Percentiles rank a stretch among this genome's conserved stretches.
Conservation (phyloP, 92 coral and sea anemone species). For the Phenganax marumi region DNA sequence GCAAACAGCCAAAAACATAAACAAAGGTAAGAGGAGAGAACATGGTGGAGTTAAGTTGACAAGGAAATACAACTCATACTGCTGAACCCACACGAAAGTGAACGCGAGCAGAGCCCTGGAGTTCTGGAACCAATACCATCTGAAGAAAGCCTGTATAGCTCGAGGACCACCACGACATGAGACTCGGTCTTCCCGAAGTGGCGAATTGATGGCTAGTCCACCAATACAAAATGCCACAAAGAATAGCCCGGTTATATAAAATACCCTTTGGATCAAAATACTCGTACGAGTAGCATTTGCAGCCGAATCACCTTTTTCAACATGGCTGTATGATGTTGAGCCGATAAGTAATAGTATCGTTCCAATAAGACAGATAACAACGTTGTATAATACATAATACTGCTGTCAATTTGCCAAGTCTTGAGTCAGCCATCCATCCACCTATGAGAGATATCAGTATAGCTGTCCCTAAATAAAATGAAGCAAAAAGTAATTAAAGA, state of each 20-base stretch:
- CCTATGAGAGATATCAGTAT: conserved; percentile 71
- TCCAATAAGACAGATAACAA: background rate
- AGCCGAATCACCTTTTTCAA: conserved; percentile 30
- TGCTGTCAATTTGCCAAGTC: too few species aligned
- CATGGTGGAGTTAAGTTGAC: conserved; percentile 78
- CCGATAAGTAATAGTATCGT: conserved; percentile 64
- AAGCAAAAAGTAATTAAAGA: too few species aligned
- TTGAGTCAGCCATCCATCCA: too few species aligned
- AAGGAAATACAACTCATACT: conserved; percentile 53
- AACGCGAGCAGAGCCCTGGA: conserved; percentile 77
- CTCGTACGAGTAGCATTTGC: background rate
- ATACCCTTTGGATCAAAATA: conserved; percentile 20
- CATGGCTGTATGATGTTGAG: conserved; percentile 42
- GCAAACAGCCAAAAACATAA: conserved; percentile 68
- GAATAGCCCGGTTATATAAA: too few species aligned
- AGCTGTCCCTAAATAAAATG: conserved; percentile 64
- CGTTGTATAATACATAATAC: conserved; percentile 52
- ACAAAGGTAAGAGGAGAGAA: conserved; percentile 63
- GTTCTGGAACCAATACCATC: conserved; percentile 96
- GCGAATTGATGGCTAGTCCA: too few species aligned
- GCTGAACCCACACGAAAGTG: conserved; percentile 75
- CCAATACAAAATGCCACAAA: too few species aligned
- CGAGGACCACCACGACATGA: conserved; percentile 70
- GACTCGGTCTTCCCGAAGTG: conserved; percentile 94
- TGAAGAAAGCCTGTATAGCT: conserved; percentile 74